Base-by-base conservation (phyloP, 2,797 vertebrate genomes). In the Amblyraja radiata region DNA sequence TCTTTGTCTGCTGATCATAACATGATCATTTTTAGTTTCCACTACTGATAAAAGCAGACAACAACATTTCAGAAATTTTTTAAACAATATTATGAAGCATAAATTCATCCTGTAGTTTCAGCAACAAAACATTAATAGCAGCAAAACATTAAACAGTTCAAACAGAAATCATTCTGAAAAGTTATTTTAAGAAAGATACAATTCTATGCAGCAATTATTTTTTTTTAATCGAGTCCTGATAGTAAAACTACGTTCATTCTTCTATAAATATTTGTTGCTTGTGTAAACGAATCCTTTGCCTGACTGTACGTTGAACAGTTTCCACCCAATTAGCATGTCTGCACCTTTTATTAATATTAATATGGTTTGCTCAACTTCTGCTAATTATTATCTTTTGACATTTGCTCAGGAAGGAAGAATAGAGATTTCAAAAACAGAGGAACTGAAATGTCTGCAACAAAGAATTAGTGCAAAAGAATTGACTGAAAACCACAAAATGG, bases 271-370 rank as follows among this genome's bases (percentile, higher is more conserved):
- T 88, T 88, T 88, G 84, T 88, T 88, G 84, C 84, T 68, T 32
- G 84, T 88, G 16, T 68, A 68, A 88, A 88, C 21, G 63, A 88
- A 36, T 32, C 84, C 28, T 88, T 88, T 68, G 84, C 84, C 32
- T 36, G 14, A 68, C 61, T 88, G 25, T 88, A 65, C 14, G 84
- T 88, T 21, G 68, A 88, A 88, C 61, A 88, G 14, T 88, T 88
- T 68, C 84, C 84, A 88, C 28, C 84, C 84, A 88, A 68, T 68
- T 88, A 88, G 84, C 84, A 68, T 68, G 61, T 21, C 84, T 88
- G 84, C 84, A 88, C 84, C 84, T 68, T 88, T 88, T 88, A 88
- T 88, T 68, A 88, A 88, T 88, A 88, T 88, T 88, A 88, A 88
- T 88, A 88, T 21, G 36, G 68, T 91, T 71, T 71, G 90, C 39